Evolutionary conservation across 2,797 vertebrate genomes (phyloP), one percentile per base, ranked within the genome.

Genomic region (Etheostoma perlongum): DNA sequence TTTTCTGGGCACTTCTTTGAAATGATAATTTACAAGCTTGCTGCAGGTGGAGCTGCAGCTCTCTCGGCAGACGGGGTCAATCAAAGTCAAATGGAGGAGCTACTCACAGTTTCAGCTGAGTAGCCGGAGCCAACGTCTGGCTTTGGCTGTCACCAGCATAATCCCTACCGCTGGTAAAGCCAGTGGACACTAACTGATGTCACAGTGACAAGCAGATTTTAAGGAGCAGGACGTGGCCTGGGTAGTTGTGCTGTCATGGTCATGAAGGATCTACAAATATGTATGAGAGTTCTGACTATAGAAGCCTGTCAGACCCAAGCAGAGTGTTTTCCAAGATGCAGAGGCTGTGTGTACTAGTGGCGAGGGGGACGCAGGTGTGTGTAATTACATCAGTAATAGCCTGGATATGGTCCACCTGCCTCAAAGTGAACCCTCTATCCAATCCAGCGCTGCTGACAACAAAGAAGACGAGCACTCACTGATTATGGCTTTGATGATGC

Each of bases 371-470:
- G 89, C 95, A 96, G 95, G 95, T 95, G 95, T 89, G 91, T 90
- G 92, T 95, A 95, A 95, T 95, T 94, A 94, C 87, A 82, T 91
- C 87, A 75, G 91, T 95, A 95, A 95, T 95, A 94, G 93, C 83
- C 90, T 95, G 95, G 94, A 94, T 90, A 90, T 76, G 89, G 88
- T 92, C 93, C 94, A 94, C 94, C 95, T 94, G 94, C 91, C 90
- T 91, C 92, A 91, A 86, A 81, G 84, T 90, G 90, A 90, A 93
- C 86, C 87, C 84, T 86, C 83, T 80, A 78, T 90, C 88, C 88
- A 86, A 88, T 86, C 68, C 81, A 71, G 81, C 33, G 13, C 76
- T 21, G 79, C 81, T 66, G 83, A 92, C 85, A 90, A 91, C 90
- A 93, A 91, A 91, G 74, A 84, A 85, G 90, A 89, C 62, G 59